phyloP scores from a whole-genome alignment of 2,888 invertebrate species.

The Lasioglossum morio region DNA sequence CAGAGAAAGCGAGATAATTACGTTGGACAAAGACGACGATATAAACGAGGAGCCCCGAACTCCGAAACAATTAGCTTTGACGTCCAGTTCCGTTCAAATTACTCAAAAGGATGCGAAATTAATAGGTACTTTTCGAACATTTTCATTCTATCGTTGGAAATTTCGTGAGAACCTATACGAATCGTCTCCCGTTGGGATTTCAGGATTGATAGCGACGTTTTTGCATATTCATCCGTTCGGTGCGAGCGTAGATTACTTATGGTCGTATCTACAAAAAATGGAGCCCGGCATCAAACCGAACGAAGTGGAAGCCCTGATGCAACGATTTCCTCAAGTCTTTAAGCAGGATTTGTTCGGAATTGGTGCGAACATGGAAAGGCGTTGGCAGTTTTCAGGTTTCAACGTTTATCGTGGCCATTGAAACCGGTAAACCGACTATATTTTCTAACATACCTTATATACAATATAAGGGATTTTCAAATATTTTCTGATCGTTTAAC shows the following conservation, averaged over 20 bases:
- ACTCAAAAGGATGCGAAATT: slow-evolving; percentile 89
- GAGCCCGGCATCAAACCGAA: slow-evolving; percentile 90
- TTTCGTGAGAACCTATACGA: background rate
- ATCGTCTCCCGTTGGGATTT: slow-evolving; percentile 19
- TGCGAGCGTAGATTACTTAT: slow-evolving; percentile 95
- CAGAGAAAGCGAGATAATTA: slow-evolving; percentile 84
- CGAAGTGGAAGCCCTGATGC: slow-evolving; percentile 91
- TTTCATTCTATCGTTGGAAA: background rate
- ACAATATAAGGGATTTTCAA: slow-evolving; percentile 19
- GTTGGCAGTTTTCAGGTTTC: slow-evolving; percentile 95
- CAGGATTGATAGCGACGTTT: slow-evolving; percentile 93
- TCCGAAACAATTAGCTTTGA: slow-evolving; percentile 76
- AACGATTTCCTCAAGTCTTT: slow-evolving; percentile 92
- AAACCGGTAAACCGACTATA: slow-evolving; percentile 39
- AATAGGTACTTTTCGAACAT: slow-evolving; percentile 86
- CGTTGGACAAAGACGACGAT: slow-evolving; percentile 84
- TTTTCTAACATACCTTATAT: slow-evolving; percentile 28
- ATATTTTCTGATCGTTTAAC: slow-evolving; percentile 31
- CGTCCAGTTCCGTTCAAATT: slow-evolving; percentile 80
- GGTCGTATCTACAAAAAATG: slow-evolving; percentile 94
- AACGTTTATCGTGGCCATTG: slow-evolving; percentile 79
- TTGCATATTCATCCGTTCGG: slow-evolving; percentile 97
- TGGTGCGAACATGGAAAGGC: slow-evolving; percentile 93
- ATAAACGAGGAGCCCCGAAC: slow-evolving; percentile 80
- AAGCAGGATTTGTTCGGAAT: slow-evolving; percentile 92